Evolutionary conservation across 2,113 vertebrate species (phyloP).

Genomic region (Vombatus ursinus): DNA sequence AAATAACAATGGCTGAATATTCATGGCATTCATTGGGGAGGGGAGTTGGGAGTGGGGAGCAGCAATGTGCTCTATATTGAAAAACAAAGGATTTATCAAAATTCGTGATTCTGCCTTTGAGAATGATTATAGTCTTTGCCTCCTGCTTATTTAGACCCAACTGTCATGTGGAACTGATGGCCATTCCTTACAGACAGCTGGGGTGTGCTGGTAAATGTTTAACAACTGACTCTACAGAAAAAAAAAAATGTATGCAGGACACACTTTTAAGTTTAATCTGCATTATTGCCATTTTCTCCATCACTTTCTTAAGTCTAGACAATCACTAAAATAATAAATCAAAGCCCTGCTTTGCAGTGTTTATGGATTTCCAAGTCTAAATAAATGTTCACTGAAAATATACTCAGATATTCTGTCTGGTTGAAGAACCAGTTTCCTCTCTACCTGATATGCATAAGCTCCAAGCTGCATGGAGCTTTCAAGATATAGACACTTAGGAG

Average conservation of each 20-base stretch:
- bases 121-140: not conserved
- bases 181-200: not conserved
- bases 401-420: not conserved
- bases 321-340: not conserved
- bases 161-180: not conserved
- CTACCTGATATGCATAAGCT: not conserved
- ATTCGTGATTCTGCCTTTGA: not conserved
- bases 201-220: not conserved
- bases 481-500: not conserved
- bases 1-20: not conserved
- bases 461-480: not conserved
- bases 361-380: not conserved
- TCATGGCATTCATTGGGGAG: not conserved
- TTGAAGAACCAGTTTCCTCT: not conserved
- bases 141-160: not conserved
- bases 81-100: not conserved
- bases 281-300: not conserved
- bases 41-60: not conserved
- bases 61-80: not conserved
- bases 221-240: not conserved
- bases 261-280: not conserved
- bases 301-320: not conserved
- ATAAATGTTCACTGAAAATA: not conserved
- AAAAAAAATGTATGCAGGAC: not conserved
- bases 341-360: not conserved